Percentiles rank a stretch among this genome's conserved stretches.
Evolutionary conservation across 2,888 invertebrate species (phyloP).

Genomic region (Capitulum mitella): DNA sequence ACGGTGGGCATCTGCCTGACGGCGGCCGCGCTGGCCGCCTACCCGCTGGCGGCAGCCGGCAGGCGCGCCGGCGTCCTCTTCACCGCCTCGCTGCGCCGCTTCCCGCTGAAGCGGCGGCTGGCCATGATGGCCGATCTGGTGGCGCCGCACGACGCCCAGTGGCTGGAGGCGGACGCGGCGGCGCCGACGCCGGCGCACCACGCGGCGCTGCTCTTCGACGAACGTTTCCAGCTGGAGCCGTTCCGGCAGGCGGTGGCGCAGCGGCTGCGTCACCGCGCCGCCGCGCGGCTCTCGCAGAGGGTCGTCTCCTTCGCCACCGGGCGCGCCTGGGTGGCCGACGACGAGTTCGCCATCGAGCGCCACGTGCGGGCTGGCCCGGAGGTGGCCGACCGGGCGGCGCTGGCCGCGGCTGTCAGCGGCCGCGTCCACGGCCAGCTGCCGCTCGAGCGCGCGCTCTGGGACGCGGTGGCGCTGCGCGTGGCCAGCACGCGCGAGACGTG

Average conservation of each 20-base stretch:
- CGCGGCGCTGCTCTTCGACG: conserved; percentile 48
- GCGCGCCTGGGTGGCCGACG: conserved; percentile 49
- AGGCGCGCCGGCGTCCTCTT: conserved; percentile 40
- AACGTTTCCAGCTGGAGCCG: conserved; percentile 44
- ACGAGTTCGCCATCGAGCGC: conserved; percentile 47
- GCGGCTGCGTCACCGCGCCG: conserved; percentile 41
- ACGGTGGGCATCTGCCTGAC: conserved; percentile 28
- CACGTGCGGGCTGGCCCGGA: conserved; percentile 47
- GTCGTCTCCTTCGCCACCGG: conserved; percentile 45
- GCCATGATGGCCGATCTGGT: conserved; percentile 34
- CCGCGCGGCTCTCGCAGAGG: conserved; percentile 46
- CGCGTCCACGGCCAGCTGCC: conserved; percentile 45
- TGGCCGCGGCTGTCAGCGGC: conserved; percentile 44
- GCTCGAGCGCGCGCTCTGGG: conserved; percentile 49
- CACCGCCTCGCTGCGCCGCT: conserved; percentile 39
- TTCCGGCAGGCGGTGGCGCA: conserved; percentile 46
- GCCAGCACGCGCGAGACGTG: conserved; percentile 45
- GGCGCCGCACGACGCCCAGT: conserved; percentile 44
- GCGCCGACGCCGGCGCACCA: conserved; percentile 43
- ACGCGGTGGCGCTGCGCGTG: conserved; percentile 47
- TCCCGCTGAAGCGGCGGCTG: not conserved
- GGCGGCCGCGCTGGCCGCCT: conserved; percentile 41
- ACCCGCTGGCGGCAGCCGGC: conserved; percentile 43
- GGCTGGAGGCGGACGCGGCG: conserved; percentile 41
- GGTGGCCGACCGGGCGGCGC: conserved; percentile 38